Conservation (phyloP, 2,113 vertebrate genomes). For the Tympanuchus pallidicinctus region DNA sequence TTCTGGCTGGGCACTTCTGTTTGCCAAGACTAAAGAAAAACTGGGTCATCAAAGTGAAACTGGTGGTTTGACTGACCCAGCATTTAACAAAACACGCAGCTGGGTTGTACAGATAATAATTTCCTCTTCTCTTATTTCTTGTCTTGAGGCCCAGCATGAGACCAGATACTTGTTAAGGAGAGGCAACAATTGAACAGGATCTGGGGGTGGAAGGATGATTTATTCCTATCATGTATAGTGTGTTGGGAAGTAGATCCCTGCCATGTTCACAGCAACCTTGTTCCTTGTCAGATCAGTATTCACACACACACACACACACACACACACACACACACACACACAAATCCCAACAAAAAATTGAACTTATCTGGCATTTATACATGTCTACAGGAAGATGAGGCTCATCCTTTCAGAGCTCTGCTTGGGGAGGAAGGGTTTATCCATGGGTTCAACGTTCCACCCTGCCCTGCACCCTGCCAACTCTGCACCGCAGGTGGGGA, state of each 20-base stretch:
- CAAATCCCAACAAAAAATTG: not conserved
- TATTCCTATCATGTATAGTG: not conserved
- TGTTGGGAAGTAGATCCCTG: not conserved
- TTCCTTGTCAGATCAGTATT: not conserved
- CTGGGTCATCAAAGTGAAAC: not conserved
- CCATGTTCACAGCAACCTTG: not conserved
- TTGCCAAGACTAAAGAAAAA: not conserved
- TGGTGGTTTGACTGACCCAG: not conserved
- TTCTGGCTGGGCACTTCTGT: not conserved
- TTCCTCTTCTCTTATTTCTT: not conserved
- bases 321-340: not conserved
- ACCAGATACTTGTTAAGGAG: not conserved
- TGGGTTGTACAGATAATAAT: not conserved
- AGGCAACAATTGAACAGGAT: not conserved
- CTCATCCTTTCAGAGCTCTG: not conserved
- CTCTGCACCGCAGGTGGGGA: not conserved
- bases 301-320: not conserved
- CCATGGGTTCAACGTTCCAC: accelerated
- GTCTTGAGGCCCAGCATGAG: not conserved
- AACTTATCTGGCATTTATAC: not conserved
- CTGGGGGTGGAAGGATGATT: not conserved
- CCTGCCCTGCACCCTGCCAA: not conserved
- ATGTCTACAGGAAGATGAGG: accelerated
- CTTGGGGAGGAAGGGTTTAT: not conserved
- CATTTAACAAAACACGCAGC: not conserved